Base-by-base conservation (phyloP, 2,888 invertebrate genomes). In the Hanleya hanleyi region DNA sequence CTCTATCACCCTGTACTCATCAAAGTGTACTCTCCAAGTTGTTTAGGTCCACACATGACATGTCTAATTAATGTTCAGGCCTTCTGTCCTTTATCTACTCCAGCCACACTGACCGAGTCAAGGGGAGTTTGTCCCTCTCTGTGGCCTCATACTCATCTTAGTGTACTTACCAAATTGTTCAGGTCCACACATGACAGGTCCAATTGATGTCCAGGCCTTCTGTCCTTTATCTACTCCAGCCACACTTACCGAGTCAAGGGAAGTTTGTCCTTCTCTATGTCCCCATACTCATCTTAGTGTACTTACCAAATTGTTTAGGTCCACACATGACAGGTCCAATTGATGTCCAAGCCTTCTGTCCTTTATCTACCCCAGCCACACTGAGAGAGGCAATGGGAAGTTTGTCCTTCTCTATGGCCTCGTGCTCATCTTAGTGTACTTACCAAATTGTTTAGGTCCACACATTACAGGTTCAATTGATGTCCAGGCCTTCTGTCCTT, bases 261-360 rank as follows among this genome's bases (percentile, higher is more conserved):
- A n/a, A n/a, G n/a, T n/a, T n/a, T n/a, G n/a, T n/a, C n/a, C n/a
- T n/a, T n/a, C n/a, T n/a, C n/a, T n/a, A n/a, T n/a, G n/a, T n/a
- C n/a, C n/a, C n/a, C n/a, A n/a, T n/a, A n/a, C n/a, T n/a, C n/a
- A n/a, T n/a, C n/a, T n/a, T n/a, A n/a, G n/a, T n/a, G n/a, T 5
- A 66, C 81, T 80, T 66, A 87, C 87, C 87, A 67, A 86, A 87
- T 62, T 86, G 83, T 29, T 71, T 73, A 36, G 74, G 70, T 12
- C 80, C 78, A 65, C 87, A 87, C 62, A 67, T 77, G 4, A 87
- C 74, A 0, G 81, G 74, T 0, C 84, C 84, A 12, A 84, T 67
- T 9, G 74, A 76, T 26, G 79, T 74, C 0, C 66, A 64, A 32
- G 64, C 62, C 1, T 65, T 74, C 1, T 64, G 47, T 0, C 78